Evolutionary conservation across 2,113 vertebrate species (phyloP).

Genomic region (Elephantulus edwardii): DNA sequence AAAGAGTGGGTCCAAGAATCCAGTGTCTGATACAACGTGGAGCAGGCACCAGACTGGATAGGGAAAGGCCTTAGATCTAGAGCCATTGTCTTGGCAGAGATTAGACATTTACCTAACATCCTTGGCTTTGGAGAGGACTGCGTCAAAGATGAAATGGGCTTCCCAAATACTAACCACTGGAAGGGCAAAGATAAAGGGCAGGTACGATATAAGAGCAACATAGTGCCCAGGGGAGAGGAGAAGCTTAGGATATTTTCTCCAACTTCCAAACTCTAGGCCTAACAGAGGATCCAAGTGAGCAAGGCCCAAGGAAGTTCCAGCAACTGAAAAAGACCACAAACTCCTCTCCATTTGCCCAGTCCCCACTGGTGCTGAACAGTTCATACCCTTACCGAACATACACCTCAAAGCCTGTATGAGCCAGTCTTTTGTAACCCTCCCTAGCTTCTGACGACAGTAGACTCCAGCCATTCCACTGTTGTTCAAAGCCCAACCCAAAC

Average conservation of each 20-base stretch:
- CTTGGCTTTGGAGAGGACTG: not conserved
- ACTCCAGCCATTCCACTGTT: slow-evolving; percentile 34
- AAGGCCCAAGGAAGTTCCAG: not conserved
- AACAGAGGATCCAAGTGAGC: not conserved
- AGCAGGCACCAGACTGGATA: slow-evolving; percentile 25
- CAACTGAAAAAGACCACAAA: not conserved
- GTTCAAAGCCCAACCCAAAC: slow-evolving; percentile 25
- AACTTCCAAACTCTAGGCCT: slow-evolving; percentile 32
- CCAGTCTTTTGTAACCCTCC: not conserved
- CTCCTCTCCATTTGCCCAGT: not conserved
- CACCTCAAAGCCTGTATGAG: slow-evolving; percentile 9
- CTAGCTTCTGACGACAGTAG: not conserved
- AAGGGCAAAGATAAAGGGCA: not conserved
- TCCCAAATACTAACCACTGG: not conserved
- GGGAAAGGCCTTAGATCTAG: slow-evolving; percentile 23
- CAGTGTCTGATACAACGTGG: not conserved
- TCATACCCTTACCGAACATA: not conserved
- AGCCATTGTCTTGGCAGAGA: not conserved
- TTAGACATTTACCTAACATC: not conserved
- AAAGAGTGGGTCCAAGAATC: not conserved
- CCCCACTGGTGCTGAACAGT: not conserved
- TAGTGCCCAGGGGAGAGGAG: not conserved
- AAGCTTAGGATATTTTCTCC: not conserved
- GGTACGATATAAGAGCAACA: not conserved
- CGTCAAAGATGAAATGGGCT: not conserved